Percentiles rank a stretch among this genome's conserved stretches.
These are phyloP conservation scores for Lepidotrigona ventralis DNA, from an alignment of 1,140 invertebrate species.

Conservation along the genomic window DNA sequence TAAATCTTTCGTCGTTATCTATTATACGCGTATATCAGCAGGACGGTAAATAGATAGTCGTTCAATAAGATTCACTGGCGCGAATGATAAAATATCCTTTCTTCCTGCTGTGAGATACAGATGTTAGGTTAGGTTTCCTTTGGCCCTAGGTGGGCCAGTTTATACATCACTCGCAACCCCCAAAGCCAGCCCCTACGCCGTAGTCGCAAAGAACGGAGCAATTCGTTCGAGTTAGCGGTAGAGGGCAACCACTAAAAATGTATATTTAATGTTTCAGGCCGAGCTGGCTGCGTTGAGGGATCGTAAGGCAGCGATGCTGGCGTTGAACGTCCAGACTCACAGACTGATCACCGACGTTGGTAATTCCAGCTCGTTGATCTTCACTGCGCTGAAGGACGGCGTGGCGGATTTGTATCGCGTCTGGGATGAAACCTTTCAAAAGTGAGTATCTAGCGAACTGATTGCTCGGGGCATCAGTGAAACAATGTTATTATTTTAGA, in stretches of 20 bases:
- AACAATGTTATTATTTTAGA: no score
- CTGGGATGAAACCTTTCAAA: conserved; percentile 88
- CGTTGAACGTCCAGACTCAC: conserved; percentile 88
- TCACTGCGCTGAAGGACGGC: conserved; percentile 83
- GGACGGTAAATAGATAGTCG: no score
- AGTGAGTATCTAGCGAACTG: conserved; percentile 80
- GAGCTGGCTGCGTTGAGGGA: conserved; percentile 85
- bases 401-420: conserved; percentile 87
- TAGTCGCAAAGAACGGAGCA: conserved; percentile 37
- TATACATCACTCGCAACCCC: conserved; percentile 57
- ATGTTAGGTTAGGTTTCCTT: conserved; percentile 11
- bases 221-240: conserved; percentile 69
- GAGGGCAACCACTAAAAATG: conserved; percentile 68
- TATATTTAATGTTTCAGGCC: conserved; percentile 81
- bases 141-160: conserved; percentile 47
- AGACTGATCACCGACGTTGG: conserved; percentile 84
- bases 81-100: conserved; percentile 42
- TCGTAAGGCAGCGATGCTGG: conserved; percentile 85
- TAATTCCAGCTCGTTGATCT: conserved; percentile 76
- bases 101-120: conserved; percentile 19
- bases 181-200: conserved; percentile 11
- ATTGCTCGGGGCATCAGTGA: no score
- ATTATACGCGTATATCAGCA: no score
- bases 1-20: no score
- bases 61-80: background rate